A percentile compares a stretch with the other conserved stretches of the same genome.
phyloP scores from a whole-genome alignment of 2,797 vertebrate species.

The Chiloscyllium punctatum region DNA sequence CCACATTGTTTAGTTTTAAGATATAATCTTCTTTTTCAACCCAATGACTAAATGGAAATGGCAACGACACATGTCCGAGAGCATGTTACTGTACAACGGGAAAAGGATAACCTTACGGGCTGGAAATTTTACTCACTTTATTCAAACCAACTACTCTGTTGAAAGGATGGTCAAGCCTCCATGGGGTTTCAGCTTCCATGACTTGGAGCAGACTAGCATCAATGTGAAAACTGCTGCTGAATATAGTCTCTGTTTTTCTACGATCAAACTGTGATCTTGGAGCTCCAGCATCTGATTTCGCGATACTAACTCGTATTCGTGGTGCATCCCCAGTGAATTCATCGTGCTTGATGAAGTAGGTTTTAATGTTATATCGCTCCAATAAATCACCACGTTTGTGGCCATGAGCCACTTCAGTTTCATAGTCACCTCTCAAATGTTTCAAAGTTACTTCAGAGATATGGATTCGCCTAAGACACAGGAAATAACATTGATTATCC shows the following conservation, averaged over 20 bases:
- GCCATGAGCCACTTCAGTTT: slow-evolving; percentile 84
- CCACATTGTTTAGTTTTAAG: background rate
- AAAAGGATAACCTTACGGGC: no score
- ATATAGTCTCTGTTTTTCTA: background rate
- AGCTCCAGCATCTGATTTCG: fast-evolving
- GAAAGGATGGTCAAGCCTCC: slow-evolving; percentile 22
- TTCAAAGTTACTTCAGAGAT: slow-evolving; percentile 87
- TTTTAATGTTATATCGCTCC: slow-evolving; percentile 90
- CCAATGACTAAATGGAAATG: background rate
- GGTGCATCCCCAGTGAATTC: fast-evolving
- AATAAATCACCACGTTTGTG: slow-evolving; percentile 86
- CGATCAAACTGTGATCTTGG: background rate
- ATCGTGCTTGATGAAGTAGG: slow-evolving; percentile 69
- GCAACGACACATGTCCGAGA: background rate
- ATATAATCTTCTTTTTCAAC: background rate
- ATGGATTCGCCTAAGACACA: slow-evolving; percentile 73
- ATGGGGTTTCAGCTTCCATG: background rate
- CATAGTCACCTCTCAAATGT: slow-evolving; percentile 88
- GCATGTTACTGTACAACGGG: background rate
- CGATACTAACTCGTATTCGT: background rate
- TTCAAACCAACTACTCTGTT: background rate
- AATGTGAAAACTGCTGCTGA: background rate
- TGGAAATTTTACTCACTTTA: background rate
- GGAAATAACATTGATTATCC: background rate
- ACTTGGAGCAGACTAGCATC: background rate